Evolutionary conservation across 2,113 vertebrate genomes (phyloP), one percentile per base, ranked within the genome.

Genomic region (Tupaia tana): DNA sequence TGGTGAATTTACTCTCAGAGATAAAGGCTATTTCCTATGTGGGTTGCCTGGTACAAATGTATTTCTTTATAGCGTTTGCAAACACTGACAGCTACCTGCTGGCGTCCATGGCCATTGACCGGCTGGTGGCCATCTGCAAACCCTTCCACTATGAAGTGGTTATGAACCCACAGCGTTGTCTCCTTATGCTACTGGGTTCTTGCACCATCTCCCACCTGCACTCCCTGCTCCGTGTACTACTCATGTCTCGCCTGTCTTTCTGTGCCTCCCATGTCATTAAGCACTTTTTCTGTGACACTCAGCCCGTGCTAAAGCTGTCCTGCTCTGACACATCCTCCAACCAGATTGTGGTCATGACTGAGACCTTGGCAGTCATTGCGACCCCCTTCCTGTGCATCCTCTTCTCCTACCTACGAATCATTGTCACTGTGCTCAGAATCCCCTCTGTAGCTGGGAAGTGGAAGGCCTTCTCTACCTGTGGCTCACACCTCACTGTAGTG

Each of bases 51-150:
- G 54, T 89, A 29, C 97, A 97, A 75, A 95, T 97, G 94, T 98
- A 97, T 19, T 74, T 97, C 73, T 98, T 97, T 54, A 93, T 98
- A 54, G 92, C 94, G 0, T 97, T 94, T 3, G 96, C 0, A 0
- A 96, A 97, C 20, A 97, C 97, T 1, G 96, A 97, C 77, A 97
- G 96, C 83, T 98, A 97, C 86, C 95, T 97, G 2, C 61, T 98
- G 34, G 97, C 97, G 2, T 94, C 95, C 0, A 97, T 98, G 97
- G 96, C 97, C 54, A 89, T 97, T 27, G 97, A 97, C 31, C 8
- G 92, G 20, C 93, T 96, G 66, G 67, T 93, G n/a, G 97, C 97
- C 80, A 97, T 98, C 93, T 96, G 96, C 89, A 87, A 90, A 43
- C 97, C 97, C 14, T 83, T 98, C 34, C 96, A 52, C 13, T 98